These are phyloP conservation scores for Scrobipalpa costella DNA, from an alignment of 2,888 invertebrate species.

Conservation along the genomic window DNA sequence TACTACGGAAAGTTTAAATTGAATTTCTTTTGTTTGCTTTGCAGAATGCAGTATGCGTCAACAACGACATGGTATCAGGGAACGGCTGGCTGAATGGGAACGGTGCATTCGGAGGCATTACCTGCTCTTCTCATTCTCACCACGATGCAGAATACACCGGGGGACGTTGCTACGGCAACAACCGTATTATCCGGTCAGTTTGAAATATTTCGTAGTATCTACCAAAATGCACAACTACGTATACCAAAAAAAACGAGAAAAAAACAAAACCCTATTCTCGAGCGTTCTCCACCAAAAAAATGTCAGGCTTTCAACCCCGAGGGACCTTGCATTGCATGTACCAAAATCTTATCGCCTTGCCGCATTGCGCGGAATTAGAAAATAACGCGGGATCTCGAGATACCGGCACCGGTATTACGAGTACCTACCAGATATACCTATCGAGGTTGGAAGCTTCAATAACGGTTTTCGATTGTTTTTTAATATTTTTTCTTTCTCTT, in stretches of 20 bases:
- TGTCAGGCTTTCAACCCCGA: no score
- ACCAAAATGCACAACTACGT: neutral
- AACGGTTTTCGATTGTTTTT: no score
- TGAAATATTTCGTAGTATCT: neutral
- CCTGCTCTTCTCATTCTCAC: constrained; percentile 61
- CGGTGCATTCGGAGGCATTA: constrained; percentile 61
- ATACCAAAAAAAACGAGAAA: neutral
- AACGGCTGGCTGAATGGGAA: constrained; percentile 60
- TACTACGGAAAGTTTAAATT: neutral
- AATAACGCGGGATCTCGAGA: no score
- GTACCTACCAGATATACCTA: no score
- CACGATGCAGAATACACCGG: constrained; percentile 65
- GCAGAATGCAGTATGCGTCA: constrained; percentile 64
- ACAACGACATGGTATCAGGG: constrained; percentile 53
- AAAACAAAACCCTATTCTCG: no score
- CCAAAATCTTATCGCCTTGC: no score
- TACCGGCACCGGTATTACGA: no score
- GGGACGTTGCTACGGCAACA: constrained; percentile 65
- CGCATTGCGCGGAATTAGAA: no score
- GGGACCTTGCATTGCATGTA: no score
- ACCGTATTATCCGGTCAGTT: constrained; percentile 64
- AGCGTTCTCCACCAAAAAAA: no score
- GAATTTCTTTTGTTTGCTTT: constrained; percentile 7
- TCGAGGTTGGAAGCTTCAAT: no score
- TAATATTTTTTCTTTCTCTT: neutral